These are phyloP conservation scores for Pemphigus obesinymphae DNA, from an alignment of 1,140 invertebrate species.

Conservation along the genomic window DNA sequence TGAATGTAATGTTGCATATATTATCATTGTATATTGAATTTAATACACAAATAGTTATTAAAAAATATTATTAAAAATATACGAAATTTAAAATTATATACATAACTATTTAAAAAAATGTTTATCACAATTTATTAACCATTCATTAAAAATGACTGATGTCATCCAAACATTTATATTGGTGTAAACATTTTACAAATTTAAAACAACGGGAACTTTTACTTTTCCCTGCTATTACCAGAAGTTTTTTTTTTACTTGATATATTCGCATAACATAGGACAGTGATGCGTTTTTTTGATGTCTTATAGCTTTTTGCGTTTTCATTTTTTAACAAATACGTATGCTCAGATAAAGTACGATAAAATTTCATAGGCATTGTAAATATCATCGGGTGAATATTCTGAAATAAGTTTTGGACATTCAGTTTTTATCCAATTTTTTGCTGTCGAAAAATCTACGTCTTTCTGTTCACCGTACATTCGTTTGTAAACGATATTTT, in stretches of 20 bases:
- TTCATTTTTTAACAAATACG: constrained; percentile 30
- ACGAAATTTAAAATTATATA: too few species aligned
- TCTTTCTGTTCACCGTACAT: not conserved
- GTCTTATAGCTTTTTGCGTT: not conserved
- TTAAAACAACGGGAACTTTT: constrained; percentile 22
- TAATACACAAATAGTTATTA: too few species aligned
- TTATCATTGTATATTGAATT: too few species aligned
- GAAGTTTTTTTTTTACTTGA: constrained; percentile 10
- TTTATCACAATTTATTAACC: not conserved
- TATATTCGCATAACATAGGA: constrained; percentile 44
- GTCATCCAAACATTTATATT: constrained; percentile 32
- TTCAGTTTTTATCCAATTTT: not conserved
- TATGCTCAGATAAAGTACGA: not conserved
- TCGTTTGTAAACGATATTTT: too few species aligned
- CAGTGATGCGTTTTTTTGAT: constrained; percentile 38
- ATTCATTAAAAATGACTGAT: not conserved
- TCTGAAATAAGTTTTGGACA: not conserved
- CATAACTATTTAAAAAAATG: too few species aligned
- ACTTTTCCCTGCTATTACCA: constrained; percentile 27
- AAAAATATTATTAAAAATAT: too few species aligned
- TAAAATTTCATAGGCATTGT: too few species aligned
- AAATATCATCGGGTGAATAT: not conserved
- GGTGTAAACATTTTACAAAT: not conserved
- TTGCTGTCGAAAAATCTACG: not conserved
- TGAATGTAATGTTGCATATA: too few species aligned